Evolutionary conservation across 2,888 invertebrate species (phyloP).

Genomic region (Ecliptopera silaceata): DNA sequence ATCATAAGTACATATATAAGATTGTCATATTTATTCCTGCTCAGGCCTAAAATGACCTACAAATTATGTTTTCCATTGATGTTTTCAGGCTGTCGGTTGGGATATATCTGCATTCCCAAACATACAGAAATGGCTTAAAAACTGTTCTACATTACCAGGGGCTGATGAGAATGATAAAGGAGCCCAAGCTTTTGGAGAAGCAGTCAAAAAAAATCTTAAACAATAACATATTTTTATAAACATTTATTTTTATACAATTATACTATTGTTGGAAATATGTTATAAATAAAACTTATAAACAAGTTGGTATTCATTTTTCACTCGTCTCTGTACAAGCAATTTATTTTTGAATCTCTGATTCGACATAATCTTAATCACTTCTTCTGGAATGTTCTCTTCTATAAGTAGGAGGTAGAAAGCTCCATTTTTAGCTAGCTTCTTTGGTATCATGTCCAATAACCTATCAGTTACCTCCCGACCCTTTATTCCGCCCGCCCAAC

Average conservation of each 20-base stretch:
- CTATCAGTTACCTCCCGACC: conserved; percentile 91
- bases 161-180: conserved; percentile 84
- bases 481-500: conserved; percentile 91
- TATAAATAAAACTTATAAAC: conserved; percentile 85
- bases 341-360: conserved; percentile 82
- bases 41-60: no score
- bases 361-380: conserved; percentile 85
- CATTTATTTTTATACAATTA: conserved; percentile 33
- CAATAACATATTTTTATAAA: conserved; percentile 40
- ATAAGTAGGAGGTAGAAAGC: conserved; percentile 94
- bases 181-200: conserved; percentile 82
- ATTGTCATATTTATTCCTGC: no score
- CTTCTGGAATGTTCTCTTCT: conserved; percentile 92
- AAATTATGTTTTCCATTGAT: no score
- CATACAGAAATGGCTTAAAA: conserved; percentile 82
- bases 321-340: conserved; percentile 87
- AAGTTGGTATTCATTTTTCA: conserved; percentile 93
- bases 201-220: conserved; percentile 79
- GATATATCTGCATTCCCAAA: conserved; percentile 81
- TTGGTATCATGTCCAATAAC: conserved; percentile 87
- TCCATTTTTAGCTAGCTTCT: conserved; percentile 88
- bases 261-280: conserved; percentile 23
- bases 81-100: conserved; percentile 83
- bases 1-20: no score
- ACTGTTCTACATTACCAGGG: conserved; percentile 82